Percentiles rank a stretch among this genome's conserved stretches.
These are phyloP conservation scores for Lepidurus packardi DNA, from an alignment of 1,140 invertebrate genomes.

Conservation along the genomic window DNA sequence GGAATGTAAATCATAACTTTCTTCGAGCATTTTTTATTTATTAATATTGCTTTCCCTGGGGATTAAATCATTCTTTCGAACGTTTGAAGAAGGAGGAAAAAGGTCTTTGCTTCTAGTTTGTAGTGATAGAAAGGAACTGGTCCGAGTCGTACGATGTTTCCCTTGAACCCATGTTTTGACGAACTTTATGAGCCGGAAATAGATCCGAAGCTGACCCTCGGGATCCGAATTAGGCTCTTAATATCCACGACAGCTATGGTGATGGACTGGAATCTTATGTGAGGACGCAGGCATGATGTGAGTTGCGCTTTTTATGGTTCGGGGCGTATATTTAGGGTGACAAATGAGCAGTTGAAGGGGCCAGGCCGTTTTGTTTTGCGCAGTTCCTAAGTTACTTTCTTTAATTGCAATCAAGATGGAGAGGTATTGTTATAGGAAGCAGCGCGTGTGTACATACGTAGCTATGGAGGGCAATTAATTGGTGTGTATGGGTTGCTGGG, in stretches of 20 bases:
- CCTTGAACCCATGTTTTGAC: not conserved
- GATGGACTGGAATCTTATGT: not conserved
- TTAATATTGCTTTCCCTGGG: not conserved
- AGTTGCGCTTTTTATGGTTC: not conserved
- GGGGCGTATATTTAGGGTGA: not conserved
- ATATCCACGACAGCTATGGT: not conserved
- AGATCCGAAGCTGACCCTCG: not conserved
- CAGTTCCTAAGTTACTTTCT: not conserved
- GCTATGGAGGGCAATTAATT: not conserved
- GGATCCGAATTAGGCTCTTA: conserved; percentile 1
- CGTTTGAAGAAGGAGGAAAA: too few relatives aligned
- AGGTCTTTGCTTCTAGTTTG: too few relatives aligned
- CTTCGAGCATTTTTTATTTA: not conserved
- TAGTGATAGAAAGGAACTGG: too few relatives aligned
- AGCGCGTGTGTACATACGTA: not conserved
- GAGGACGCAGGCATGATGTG: not conserved
- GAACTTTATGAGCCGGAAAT: conserved; percentile 4
- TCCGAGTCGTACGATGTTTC: not conserved
- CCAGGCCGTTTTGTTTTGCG: not conserved
- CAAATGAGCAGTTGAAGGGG: not conserved
- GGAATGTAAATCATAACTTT: conserved; percentile 11
- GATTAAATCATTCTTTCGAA: not conserved
- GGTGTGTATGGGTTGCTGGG: not conserved
- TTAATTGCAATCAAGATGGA: not conserved
- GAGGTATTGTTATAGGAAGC: not conserved